These are phyloP conservation scores for Strix aluco DNA, from an alignment of 2,113 vertebrate species.

Conservation along the genomic window DNA sequence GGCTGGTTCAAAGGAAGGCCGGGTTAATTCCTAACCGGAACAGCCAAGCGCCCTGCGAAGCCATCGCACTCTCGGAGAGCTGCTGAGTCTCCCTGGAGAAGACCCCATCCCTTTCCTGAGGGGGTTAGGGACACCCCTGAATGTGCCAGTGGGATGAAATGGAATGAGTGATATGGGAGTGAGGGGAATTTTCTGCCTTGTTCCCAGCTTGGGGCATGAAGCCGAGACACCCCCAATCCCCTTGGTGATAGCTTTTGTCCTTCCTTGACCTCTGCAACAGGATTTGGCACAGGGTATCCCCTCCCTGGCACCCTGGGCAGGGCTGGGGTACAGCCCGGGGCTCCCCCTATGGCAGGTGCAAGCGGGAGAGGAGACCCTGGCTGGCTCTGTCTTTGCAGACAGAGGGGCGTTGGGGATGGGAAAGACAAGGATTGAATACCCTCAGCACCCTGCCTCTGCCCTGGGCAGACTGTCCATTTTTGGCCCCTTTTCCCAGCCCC, in stretches of 20 bases:
- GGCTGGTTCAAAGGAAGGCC: slow-evolving; percentile 71
- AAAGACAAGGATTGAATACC: neutral
- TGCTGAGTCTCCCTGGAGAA: neutral
- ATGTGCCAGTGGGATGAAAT: neutral
- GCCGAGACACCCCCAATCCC: neutral
- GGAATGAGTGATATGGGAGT: accelerated
- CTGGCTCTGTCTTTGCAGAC: neutral
- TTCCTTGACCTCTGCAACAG: neutral
- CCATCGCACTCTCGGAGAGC: neutral
- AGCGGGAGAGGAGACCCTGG: accelerated
- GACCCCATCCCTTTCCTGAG: neutral
- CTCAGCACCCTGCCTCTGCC: neutral
- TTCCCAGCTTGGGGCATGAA: neutral
- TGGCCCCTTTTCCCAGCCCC: neutral
- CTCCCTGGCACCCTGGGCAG: neutral
- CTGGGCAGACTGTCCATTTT: neutral
- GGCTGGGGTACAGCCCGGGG: neutral
- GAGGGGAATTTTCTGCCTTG: neutral
- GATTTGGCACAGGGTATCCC: neutral
- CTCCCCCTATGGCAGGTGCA: accelerated
- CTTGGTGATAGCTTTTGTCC: neutral
- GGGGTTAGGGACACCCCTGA: neutral
- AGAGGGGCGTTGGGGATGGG: neutral
- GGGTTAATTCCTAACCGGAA: slow-evolving; percentile 71
- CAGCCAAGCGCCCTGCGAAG: slow-evolving; percentile 38